Evolutionary conservation across 2,797 vertebrate genomes (phyloP).

Genomic region (Tamandua tetradactyla): DNA sequence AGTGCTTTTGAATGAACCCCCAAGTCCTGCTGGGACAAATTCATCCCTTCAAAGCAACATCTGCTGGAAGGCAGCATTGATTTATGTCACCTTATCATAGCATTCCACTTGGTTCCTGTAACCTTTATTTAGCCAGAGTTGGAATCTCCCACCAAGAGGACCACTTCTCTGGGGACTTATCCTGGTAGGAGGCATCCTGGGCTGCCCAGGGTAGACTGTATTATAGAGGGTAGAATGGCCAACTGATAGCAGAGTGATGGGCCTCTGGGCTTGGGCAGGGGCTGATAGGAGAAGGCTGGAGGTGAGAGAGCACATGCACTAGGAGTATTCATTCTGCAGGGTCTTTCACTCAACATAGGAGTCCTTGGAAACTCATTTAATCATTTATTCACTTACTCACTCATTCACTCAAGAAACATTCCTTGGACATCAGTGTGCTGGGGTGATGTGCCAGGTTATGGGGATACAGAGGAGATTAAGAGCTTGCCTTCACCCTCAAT

Average conservation of each 20-base stretch:
- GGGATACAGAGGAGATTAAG: neutral
- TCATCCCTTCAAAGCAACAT: constrained; percentile 69
- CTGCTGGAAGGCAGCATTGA: constrained; percentile 68
- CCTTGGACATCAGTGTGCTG: neutral
- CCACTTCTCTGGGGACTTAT: neutral
- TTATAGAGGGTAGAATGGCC: neutral
- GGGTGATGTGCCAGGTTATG: neutral
- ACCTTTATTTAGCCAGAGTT: constrained; percentile 44
- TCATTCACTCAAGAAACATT: neutral
- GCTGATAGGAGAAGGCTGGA: neutral
- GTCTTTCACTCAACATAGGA: neutral
- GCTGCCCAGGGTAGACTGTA: neutral
- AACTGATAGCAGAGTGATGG: neutral
- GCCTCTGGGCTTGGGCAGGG: neutral
- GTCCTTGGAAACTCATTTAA: neutral
- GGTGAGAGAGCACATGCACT: neutral
- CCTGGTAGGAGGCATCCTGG: neutral
- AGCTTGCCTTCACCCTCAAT: neutral
- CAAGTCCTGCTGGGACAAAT: constrained; percentile 76
- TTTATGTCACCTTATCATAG: constrained; percentile 57
- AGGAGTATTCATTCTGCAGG: neutral
- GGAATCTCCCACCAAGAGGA: neutral
- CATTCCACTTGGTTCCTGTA: constrained; percentile 36
- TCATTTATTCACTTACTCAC: neutral
- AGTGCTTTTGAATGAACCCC: constrained; percentile 54